phyloP scores from a whole-genome alignment of 1,140 invertebrate genomes.

The Drosophila tristis region DNA sequence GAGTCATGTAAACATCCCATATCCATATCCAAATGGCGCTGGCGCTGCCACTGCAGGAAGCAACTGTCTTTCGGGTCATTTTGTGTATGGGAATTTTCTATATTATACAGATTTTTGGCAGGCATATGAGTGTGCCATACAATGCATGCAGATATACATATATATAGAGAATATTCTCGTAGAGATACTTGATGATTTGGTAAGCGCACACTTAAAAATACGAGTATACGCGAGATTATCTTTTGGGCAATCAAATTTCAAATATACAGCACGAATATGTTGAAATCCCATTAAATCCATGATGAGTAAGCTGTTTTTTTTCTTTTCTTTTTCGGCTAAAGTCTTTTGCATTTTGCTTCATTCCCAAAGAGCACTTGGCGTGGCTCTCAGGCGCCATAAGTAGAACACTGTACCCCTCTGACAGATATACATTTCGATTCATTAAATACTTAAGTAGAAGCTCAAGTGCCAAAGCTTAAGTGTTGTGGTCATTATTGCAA shows the following conservation, averaged over 20 bases:
- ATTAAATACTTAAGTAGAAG: constrained; percentile 77
- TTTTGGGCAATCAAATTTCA: constrained; percentile 37
- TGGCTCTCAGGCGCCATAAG: constrained; percentile 76
- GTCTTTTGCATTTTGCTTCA: constrained; percentile 34
- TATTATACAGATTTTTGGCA: constrained; percentile 10
- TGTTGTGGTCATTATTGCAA: constrained; percentile 70
- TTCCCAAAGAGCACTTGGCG: constrained; percentile 66
- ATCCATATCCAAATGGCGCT: constrained; percentile 45
- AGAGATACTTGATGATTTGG: constrained; percentile 19
- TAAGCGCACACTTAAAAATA: constrained; percentile 31
- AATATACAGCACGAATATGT: constrained; percentile 47
- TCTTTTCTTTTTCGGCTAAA: constrained; percentile 1
- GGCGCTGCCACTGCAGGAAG: constrained; percentile 58
- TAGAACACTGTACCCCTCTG: constrained; percentile 39
- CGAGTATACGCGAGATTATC: neutral
- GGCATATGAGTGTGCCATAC: neutral
- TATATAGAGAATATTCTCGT: neutral
- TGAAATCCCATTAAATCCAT: constrained; percentile 68
- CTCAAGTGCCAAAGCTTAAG: constrained; percentile 78
- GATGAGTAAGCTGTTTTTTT: constrained; percentile 46
- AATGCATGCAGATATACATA: constrained; percentile 3
- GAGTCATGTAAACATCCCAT: constrained; percentile 54
- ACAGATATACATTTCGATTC: constrained; percentile 48
- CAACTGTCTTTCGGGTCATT: constrained; percentile 56
- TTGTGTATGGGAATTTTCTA: constrained; percentile 48